Evolutionary conservation across 2,113 vertebrate species (phyloP).

Genomic region (Lampris megalopsis): DNA sequence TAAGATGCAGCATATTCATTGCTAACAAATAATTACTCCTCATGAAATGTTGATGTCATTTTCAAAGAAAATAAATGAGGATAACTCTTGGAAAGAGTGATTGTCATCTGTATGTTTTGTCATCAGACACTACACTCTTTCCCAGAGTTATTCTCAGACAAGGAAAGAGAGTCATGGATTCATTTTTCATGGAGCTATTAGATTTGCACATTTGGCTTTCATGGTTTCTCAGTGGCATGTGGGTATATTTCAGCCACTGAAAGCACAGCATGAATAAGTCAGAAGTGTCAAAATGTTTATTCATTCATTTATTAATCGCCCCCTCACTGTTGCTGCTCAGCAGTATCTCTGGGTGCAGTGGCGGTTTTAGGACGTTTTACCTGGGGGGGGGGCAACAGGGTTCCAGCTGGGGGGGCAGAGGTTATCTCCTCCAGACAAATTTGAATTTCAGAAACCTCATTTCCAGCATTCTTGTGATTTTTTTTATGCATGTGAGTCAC

Average conservation of each 20-base stretch:
- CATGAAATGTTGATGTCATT: neutral
- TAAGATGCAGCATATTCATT: too few species aligned
- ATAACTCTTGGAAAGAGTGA: neutral
- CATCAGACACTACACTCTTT: conserved; percentile 37
- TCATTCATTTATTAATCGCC: conserved; percentile 76
- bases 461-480: too few species aligned
- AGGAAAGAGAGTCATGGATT: conserved; percentile 50
- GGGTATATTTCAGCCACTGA: conserved; percentile 60
- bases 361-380: too few species aligned
- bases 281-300: conserved; percentile 77
- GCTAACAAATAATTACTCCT: too few species aligned
- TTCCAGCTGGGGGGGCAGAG: too few species aligned
- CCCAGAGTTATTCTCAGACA: conserved; percentile 60
- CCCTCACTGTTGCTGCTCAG: conserved; percentile 38
- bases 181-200: conserved; percentile 74
- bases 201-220: conserved; percentile 72
- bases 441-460: too few species aligned
- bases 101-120: conserved; percentile 28
- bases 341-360: conserved; percentile 1
- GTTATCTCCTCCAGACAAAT: too few species aligned
- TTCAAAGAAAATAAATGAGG: neutral
- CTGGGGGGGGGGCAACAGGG: too few species aligned
- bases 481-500: too few species aligned
- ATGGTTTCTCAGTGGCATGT: conserved; percentile 59
- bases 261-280: conserved; percentile 79